A percentile compares a stretch with the other conserved stretches of the same genome.
phyloP scores from a whole-genome alignment of 2,888 invertebrate species.

The Epinotia demarniana region DNA sequence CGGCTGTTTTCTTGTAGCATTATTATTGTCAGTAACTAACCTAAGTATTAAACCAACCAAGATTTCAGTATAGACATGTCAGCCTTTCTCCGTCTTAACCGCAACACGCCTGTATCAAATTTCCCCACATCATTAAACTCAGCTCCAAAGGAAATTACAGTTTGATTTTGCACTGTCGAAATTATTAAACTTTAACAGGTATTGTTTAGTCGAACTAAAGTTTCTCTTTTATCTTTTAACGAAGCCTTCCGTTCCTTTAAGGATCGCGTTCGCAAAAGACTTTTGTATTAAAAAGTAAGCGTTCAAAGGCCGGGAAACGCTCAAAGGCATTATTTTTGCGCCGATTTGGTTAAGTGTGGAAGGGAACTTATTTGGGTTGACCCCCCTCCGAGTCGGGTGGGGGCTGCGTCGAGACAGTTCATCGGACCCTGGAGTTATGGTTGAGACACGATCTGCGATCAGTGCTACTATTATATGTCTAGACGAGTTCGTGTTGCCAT shows the following conservation, averaged over 20 bases:
- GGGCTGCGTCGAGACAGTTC: conserved; percentile 69
- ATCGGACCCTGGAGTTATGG: conserved; percentile 66
- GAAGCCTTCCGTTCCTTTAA: conserved; percentile 55
- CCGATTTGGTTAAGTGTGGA: conserved; percentile 51
- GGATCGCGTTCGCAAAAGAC: conserved; percentile 45
- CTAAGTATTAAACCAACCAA: background rate
- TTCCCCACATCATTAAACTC: conserved; percentile 29
- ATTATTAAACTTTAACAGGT: conserved; percentile 54
- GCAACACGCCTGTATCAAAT: conserved; percentile 23
- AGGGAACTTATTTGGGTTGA: conserved; percentile 44
- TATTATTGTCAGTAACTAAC: background rate
- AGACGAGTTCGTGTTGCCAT: conserved; percentile 55
- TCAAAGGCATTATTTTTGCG: conserved; percentile 50
- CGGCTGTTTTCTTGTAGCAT: conserved; percentile 12
- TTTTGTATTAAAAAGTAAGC: conserved; percentile 47
- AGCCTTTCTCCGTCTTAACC: conserved; percentile 6
- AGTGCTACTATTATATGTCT: conserved; percentile 65
- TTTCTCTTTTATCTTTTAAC: conserved; percentile 62
- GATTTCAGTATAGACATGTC: background rate
- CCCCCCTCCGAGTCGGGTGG: conserved; percentile 47
- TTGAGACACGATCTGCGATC: conserved; percentile 55
- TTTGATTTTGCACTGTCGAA: conserved; percentile 48
- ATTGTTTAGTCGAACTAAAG: conserved; percentile 49
- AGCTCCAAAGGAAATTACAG: conserved; percentile 33
- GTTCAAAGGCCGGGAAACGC: conserved; percentile 47